Evolutionary conservation across 2,797 vertebrate species (phyloP), one percentile per base, ranked within the genome.

Genomic region (Sebastolobus altivelis): DNA sequence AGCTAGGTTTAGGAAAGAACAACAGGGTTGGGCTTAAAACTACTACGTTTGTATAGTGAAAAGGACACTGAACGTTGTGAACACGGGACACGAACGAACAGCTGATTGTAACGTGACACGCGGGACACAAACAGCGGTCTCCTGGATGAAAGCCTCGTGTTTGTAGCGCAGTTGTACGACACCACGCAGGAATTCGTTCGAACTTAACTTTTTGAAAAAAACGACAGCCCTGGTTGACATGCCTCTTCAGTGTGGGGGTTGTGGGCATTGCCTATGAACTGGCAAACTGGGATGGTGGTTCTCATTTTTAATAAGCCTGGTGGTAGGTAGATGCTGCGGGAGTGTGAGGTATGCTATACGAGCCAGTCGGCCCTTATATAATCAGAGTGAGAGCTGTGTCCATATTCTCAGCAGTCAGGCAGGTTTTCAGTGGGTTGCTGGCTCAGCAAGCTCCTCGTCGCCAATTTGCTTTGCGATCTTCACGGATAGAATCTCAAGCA

Each of bases 331-430:
- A 33, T 69, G 13, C 66, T 37, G 49, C 2, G 8, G 22, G 52
- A 68, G 20, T 22, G 5, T 16, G 46, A 22, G 20, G n/a, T 54
- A 54, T 22, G n/a, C 31, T 54, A 33, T 54, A 33, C 22, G 11
- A 54, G 22, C 37, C 22, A 16, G 16, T 18, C 9, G 63, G 5
- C 5, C 63, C 16, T 55, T 10, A 22, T 49, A n/a, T 22, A 55
- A 37, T 69, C 31, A 69, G 0, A 22, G 20, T 22, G 33, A 37
- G 33, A 55, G 22, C 33, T 49, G 10, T 35, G 49, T 68, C 20
- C 31, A 13, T 33, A 54, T 68, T 20, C 27, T 66, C 10, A 66
- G 65, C 65, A 66, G 65, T 67, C 65, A 22, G 43, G 29, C 65
- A 31, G 65, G 29, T 33, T 55, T 56, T 55, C 33, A 69, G 27